phyloP scores from a whole-genome alignment of 2,797 vertebrate genomes.

The Ciconia nigra region DNA sequence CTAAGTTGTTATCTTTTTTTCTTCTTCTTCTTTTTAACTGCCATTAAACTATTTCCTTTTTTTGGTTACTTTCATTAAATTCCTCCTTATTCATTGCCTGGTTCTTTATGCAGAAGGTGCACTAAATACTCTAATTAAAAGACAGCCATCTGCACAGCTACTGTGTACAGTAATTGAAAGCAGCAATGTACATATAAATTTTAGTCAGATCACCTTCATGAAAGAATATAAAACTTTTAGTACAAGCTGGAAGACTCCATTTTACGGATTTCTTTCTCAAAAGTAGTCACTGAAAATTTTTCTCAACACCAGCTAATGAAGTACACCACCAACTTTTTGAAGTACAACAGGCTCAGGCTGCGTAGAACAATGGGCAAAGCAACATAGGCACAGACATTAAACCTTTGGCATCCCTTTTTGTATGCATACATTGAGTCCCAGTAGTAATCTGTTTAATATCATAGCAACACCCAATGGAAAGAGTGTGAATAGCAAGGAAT shows the following conservation, averaged over 20 bases:
- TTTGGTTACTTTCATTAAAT: slow-evolving; percentile 10
- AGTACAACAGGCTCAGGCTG: background rate
- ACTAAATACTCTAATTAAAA: slow-evolving; percentile 37
- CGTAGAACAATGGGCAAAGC: background rate
- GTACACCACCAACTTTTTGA: background rate
- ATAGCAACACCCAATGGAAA: slow-evolving; percentile 75
- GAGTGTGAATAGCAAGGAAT: slow-evolving; percentile 65
- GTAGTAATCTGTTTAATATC: slow-evolving; percentile 63
- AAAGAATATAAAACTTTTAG: background rate
- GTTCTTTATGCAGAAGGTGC: background rate
- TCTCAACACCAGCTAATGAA: background rate
- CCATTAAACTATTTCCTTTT: background rate
- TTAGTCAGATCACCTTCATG: slow-evolving; percentile 13
- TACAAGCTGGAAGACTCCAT: background rate
- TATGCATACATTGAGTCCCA: background rate
- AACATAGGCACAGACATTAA: background rate
- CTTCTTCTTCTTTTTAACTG: fast-evolving
- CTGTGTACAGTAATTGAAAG: background rate
- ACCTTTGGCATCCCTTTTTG: slow-evolving; percentile 1
- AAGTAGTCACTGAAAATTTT: background rate
- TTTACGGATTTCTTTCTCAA: background rate
- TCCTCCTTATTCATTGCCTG: background rate
- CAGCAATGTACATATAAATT: background rate
- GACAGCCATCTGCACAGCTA: background rate
- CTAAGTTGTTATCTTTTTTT: background rate